phyloP scores from a whole-genome alignment of 2,797 vertebrate genomes.

The Hemibagrus guttatus region DNA sequence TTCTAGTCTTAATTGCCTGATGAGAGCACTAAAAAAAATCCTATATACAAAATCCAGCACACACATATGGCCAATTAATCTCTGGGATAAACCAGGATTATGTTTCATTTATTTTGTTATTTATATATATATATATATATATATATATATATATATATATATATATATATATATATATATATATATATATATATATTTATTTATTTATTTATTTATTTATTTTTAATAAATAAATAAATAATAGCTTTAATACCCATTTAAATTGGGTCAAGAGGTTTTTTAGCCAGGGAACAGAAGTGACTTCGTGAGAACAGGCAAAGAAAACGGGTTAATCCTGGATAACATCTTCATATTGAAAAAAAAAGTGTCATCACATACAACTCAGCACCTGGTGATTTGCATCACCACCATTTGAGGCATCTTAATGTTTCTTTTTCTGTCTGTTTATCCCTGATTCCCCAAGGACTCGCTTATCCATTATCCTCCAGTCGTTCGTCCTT shows the following conservation, averaged over 20 bases:
- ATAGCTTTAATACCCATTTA: constrained; percentile 6
- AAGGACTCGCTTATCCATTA: constrained; percentile 7
- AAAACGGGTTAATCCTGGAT: constrained; percentile 39
- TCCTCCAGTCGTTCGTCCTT: background rate
- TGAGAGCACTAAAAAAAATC: background rate
- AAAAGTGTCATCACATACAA: background rate
- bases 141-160: too few species aligned
- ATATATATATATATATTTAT: too few species aligned
- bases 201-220: too few species aligned
- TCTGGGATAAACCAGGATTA: constrained; percentile 11
- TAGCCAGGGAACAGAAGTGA: background rate
- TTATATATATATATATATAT: too few species aligned
- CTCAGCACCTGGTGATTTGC: background rate
- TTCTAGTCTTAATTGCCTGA: constrained; percentile 29
- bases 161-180: too few species aligned
- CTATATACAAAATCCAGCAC: constrained; percentile 24
- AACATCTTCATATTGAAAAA: background rate
- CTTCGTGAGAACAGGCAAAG: background rate
- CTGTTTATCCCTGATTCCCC: background rate
- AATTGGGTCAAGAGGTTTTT: background rate
- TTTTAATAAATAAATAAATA: too few species aligned
- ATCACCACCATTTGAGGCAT: background rate
- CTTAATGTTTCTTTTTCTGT: background rate
- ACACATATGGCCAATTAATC: background rate
- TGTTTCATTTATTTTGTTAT: background rate